Evolutionary conservation across 2,797 vertebrate genomes (phyloP), one percentile per base, ranked within the genome.

Genomic region (Leptodactylus fallax): DNA sequence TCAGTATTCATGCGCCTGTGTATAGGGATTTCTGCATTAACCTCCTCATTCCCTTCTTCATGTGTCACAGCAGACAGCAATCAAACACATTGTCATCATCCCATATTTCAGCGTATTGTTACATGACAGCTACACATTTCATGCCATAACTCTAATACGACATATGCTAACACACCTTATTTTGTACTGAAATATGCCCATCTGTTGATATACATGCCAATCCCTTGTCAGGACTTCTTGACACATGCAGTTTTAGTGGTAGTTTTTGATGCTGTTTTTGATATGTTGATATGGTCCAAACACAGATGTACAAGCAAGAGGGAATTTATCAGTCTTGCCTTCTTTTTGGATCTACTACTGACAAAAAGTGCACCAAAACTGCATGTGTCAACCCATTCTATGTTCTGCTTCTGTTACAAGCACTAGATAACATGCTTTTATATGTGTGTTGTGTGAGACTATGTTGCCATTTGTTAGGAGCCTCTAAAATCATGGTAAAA

Each of bases 1-100:
- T 85, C 71, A 85, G 83, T 63, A 51, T 85, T 85, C 83, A 85
- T 85, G 55, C 45, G 36, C 19, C 69, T 85, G 71, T 76, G 83
- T 11, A 85, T 23, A 85, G 83, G 71, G 82, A 61, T 85, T 77
- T 76, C 36, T 61, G 56, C 56, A 76, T 85, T 85, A 85, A 85
- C 83, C 83, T 85, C 83, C 61, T 85, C 71, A 85, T 76, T 85
- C 12, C 83, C 83, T 61, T 85, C 65, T 49, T 72, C 51, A 23
- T 36, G 65, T 56, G 69, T 83, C 71, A 61, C 83, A 76, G 69
- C 71, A 85, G 55, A 85, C 45, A 85, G 74, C 82, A 76, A 74
- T 72, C 71, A 85, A 49, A 56, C 53, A 69, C 36, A 45, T 56
- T 74, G 81, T 71, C 69, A 74, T 55, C 23, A 45, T 49, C 21